phyloP scores from a whole-genome alignment of 2,797 vertebrate genomes.

The Mus caroli region DNA sequence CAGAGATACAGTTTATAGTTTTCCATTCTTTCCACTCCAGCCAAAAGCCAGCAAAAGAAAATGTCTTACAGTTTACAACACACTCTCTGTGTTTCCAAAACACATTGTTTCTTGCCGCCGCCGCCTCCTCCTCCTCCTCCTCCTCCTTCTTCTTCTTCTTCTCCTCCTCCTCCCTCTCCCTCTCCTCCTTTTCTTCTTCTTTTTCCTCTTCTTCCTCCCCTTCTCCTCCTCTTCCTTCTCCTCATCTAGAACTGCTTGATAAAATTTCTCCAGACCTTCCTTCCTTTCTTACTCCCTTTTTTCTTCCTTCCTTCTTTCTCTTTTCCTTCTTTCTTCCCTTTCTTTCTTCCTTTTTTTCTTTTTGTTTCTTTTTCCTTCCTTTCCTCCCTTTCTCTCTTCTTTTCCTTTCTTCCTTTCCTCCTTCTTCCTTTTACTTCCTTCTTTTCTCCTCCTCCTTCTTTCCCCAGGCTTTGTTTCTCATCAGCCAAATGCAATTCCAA shows the following conservation, averaged over 20 bases:
- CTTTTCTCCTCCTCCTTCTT: neutral
- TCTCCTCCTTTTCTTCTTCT: neutral
- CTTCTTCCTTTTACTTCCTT: neutral
- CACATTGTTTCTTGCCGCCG: neutral
- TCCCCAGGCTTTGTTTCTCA: neutral
- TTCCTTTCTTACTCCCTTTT: neutral
- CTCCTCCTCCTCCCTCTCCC: neutral
- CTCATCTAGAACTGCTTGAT: neutral
- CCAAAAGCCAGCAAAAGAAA: neutral
- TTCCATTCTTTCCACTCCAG: neutral
- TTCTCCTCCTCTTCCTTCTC: neutral
- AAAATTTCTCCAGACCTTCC: conserved; percentile 22
- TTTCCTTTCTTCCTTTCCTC: neutral
- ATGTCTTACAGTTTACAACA: neutral
- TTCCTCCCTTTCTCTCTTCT: neutral
- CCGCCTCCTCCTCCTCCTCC: too few relatives aligned
- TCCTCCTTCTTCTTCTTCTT: neutral
- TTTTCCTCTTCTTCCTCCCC: neutral
- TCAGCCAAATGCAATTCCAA: neutral
- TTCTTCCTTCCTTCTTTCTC: neutral
- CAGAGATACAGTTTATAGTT: neutral
- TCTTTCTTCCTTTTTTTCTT: neutral
- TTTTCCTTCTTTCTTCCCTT: neutral
- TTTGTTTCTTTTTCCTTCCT: neutral
- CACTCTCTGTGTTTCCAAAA: conserved; percentile 26